Percentiles rank a stretch among this genome's conserved stretches.
Conservation (phyloP, 1,140 invertebrate species). For the Penaeus indicus region DNA sequence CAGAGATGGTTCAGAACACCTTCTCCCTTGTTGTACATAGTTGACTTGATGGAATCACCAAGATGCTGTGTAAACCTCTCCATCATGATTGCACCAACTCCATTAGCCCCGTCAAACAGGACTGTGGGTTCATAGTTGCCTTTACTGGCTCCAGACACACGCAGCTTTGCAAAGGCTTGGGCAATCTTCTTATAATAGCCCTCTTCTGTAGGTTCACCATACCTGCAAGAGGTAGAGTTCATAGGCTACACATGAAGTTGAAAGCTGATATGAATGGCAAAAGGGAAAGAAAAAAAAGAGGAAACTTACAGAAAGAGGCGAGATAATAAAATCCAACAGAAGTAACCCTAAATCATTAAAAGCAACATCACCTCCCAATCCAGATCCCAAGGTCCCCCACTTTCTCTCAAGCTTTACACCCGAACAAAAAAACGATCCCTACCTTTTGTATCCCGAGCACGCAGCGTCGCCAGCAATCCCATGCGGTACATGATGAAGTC, state of each 20-base stretch:
- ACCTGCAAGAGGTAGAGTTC: slow-evolving; percentile 68
- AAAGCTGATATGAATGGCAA: too few relatives aligned
- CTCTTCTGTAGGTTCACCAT: slow-evolving; percentile 80
- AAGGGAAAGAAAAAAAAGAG: too few relatives aligned
- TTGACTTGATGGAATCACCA: slow-evolving; percentile 77
- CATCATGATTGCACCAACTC: slow-evolving; percentile 89
- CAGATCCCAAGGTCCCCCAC: background rate
- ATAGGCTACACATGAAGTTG: too few relatives aligned
- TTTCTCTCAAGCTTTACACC: too few relatives aligned
- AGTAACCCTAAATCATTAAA: background rate
- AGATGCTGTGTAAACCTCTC: slow-evolving; percentile 80
- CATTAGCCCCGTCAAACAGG: slow-evolving; percentile 93
- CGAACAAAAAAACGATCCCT: slow-evolving; percentile 66
- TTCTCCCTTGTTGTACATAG: slow-evolving; percentile 78
- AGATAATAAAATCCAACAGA: background rate
- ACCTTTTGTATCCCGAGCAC: slow-evolving; percentile 86
- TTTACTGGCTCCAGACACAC: slow-evolving; percentile 69
- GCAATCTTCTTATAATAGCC: slow-evolving; percentile 90
- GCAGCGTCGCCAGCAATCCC: slow-evolving; percentile 90
- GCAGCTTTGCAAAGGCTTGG: slow-evolving; percentile 81
- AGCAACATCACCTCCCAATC: background rate
- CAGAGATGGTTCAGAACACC: slow-evolving; percentile 76
- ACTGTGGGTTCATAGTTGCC: slow-evolving; percentile 79
- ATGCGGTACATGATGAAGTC: slow-evolving; percentile 93
- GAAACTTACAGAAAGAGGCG: too few relatives aligned